Evolutionary conservation across 2,888 invertebrate species (phyloP).

Genomic region (Charanyca ferruginea): DNA sequence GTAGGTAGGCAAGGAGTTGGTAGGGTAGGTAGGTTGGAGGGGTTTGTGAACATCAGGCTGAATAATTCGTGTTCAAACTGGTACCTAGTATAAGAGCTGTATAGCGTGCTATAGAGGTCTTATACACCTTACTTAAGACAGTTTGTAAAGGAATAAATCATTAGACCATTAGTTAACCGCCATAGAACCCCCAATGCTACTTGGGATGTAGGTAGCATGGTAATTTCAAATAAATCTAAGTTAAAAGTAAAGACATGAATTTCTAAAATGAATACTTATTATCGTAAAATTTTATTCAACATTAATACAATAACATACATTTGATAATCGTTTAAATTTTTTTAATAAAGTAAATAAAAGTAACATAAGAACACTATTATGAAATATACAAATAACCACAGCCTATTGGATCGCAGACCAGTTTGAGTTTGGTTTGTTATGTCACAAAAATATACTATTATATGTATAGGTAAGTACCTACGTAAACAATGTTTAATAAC

Average conservation of each 20-base stretch:
- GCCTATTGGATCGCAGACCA: conserved; percentile 90
- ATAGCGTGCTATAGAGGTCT: no score
- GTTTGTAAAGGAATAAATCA: no score
- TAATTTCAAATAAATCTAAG: neutral
- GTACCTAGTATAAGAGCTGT: no score
- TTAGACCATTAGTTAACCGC: no score
- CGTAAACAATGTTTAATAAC: conserved; percentile 10
- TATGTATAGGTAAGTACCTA: conserved; percentile 20
- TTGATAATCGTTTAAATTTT: conserved; percentile 73
- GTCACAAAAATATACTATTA: conserved; percentile 57
- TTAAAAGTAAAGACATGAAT: conserved; percentile 21
- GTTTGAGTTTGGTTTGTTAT: conserved; percentile 78
- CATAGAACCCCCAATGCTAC: no score
- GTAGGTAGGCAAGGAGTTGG: no score
- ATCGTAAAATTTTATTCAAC: conserved; percentile 78
- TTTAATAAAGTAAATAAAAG: conserved; percentile 75
- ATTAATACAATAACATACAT: conserved; percentile 76
- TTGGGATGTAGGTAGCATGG: no score
- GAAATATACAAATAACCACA: conserved; percentile 86
- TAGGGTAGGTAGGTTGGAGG: no score
- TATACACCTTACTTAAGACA: no score
- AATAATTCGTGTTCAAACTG: no score
- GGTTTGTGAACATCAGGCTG: no score
- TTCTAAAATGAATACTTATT: conserved; percentile 50
- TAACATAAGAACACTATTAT: conserved; percentile 71